Percentiles rank a stretch among this genome's conserved stretches.
These are phyloP conservation scores for Ferrisia virgata DNA, from an alignment of 2,888 invertebrate genomes.

Conservation along the genomic window DNA sequence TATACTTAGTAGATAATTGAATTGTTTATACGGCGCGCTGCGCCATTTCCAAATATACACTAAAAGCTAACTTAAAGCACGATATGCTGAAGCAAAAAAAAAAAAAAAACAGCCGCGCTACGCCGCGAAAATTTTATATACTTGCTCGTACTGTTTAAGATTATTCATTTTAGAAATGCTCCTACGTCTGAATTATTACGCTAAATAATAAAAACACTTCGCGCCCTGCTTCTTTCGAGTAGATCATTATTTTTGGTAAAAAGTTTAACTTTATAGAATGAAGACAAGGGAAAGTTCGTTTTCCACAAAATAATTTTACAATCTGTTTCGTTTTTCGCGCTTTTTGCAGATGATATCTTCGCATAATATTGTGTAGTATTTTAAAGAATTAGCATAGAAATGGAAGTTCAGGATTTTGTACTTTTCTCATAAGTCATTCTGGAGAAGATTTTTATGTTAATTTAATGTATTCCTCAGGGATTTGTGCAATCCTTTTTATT, in stretches of 20 bases:
- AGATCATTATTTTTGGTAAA: constrained; percentile 19
- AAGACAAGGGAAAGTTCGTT: constrained; percentile 9
- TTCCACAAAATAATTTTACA: constrained; percentile 44
- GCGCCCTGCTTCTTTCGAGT: background rate
- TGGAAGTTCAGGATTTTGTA: constrained; percentile 45
- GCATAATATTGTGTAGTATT: constrained; percentile 45
- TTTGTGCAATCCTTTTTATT: constrained; percentile 45
- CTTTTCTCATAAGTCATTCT: constrained; percentile 45
- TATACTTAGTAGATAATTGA: background rate
- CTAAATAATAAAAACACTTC: constrained; percentile 24
- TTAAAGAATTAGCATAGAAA: constrained; percentile 46
- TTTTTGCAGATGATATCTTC: constrained; percentile 44
- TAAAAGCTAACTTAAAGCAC: background rate
- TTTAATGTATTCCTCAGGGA: constrained; percentile 44
- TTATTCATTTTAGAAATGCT: background rate
- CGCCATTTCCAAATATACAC: background rate
- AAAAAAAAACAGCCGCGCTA: background rate
- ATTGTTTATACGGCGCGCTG: background rate
- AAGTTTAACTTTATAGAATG: constrained; percentile 4
- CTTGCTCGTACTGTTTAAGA: background rate
- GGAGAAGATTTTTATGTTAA: constrained; percentile 45
- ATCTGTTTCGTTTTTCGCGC: constrained; percentile 45
- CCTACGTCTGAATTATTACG: background rate
- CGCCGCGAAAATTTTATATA: background rate
- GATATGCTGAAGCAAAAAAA: background rate